Conservation (phyloP, 2,888 invertebrate species). For the Chaitophorus viminalis region DNA sequence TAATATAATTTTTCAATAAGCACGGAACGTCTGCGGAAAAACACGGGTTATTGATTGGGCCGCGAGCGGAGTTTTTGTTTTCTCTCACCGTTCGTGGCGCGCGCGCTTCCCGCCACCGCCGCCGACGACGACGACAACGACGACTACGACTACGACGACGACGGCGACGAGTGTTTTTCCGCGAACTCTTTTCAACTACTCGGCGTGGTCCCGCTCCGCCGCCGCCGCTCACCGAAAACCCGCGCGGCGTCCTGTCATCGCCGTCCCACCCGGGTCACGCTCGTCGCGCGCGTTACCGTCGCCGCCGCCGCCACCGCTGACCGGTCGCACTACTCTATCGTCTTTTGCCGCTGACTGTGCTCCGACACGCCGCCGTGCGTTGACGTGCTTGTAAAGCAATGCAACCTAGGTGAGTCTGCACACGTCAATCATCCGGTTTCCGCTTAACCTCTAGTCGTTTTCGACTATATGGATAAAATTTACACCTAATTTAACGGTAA, state of each 20-base stretch:
- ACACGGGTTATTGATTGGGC: conserved; percentile 54
- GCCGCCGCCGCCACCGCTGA: conserved; percentile 10
- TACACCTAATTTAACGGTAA: no score
- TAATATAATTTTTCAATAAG: conserved; percentile 35
- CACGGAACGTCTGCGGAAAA: conserved; percentile 43
- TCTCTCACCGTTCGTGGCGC: conserved; percentile 44
- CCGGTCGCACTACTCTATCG: no score
- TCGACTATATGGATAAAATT: no score
- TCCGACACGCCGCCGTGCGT: neutral
- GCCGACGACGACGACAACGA: conserved; percentile 8
- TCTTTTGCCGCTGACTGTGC: neutral
- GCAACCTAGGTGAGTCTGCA: neutral
- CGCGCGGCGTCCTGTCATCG: conserved; percentile 12
- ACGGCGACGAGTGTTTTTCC: conserved; percentile 44
- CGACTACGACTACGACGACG: conserved; percentile 13
- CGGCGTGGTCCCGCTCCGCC: neutral
- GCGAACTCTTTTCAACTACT: conserved; percentile 17
- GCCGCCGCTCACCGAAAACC: neutral
- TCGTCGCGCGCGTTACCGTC: neutral
- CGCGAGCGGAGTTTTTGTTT: conserved; percentile 53
- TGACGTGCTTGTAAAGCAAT: neutral
- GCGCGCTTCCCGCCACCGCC: conserved; percentile 44
- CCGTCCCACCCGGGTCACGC: neutral
- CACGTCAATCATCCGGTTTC: neutral
- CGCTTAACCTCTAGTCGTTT: neutral